Evolutionary conservation across 1,140 invertebrate species (phyloP).

Genomic region (Stegodyphus dumicola): DNA sequence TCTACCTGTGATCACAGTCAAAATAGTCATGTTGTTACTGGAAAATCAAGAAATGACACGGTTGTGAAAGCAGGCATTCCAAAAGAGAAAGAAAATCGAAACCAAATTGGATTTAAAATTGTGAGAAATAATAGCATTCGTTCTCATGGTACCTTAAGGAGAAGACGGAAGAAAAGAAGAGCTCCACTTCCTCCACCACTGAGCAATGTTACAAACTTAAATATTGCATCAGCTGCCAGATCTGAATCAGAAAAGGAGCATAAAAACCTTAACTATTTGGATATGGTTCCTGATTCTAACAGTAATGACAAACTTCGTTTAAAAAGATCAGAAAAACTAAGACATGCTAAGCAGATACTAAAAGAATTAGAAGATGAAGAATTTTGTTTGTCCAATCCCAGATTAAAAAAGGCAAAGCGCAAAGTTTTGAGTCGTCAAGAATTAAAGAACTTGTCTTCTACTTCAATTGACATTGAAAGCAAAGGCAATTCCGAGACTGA

Average conservation of each 20-base stretch:
- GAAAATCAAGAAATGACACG: background rate
- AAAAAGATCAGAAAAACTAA: too few relatives aligned
- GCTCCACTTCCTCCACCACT: background rate
- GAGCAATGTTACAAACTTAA: background rate
- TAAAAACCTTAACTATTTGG: too few relatives aligned
- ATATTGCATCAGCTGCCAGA: background rate
- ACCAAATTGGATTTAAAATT: background rate
- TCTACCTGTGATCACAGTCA: background rate
- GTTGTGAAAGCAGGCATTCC: background rate
- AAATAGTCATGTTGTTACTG: background rate
- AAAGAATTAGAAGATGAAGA: background rate
- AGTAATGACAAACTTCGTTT: too few relatives aligned
- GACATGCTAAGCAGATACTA: background rate
- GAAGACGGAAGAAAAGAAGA: background rate
- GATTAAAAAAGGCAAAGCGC: background rate
- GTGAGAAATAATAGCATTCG: background rate
- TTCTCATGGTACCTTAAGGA: background rate
- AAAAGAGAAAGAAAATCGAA: background rate
- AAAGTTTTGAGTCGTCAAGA: background rate
- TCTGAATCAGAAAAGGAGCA: too few relatives aligned
- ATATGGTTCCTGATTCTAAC: too few relatives aligned
- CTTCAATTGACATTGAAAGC: background rate
- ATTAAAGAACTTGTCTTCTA: background rate
- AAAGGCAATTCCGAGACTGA: constrained; percentile 3
- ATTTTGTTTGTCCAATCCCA: background rate